These are phyloP conservation scores for Ptilonorhynchus violaceus DNA, from an alignment of 2,113 vertebrate genomes.

Conservation along the genomic window DNA sequence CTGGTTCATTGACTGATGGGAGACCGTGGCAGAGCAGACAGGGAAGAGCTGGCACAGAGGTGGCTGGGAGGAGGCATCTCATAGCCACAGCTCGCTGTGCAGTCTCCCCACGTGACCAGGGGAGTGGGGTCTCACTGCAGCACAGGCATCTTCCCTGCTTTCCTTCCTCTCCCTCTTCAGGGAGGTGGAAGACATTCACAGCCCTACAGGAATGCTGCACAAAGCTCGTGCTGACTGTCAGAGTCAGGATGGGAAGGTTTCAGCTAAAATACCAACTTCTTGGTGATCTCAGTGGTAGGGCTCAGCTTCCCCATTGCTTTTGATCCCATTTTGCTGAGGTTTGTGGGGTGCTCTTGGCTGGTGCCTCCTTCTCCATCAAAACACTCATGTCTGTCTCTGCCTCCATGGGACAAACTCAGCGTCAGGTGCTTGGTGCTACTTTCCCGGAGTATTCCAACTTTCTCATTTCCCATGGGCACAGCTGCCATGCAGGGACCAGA, in stretches of 20 bases:
- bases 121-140: not conserved
- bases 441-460: not conserved
- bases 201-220: not conserved
- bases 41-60: not conserved
- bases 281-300: accelerated
- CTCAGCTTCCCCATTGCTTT: not conserved
- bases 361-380: not conserved
- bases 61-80: not conserved
- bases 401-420: not conserved
- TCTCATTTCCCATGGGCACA: not conserved
- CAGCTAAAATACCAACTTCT: not conserved
- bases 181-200: not conserved
- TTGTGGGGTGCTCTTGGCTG: not conserved
- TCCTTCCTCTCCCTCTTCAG: not conserved
- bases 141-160: not conserved
- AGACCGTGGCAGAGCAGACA: not conserved
- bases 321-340: not conserved
- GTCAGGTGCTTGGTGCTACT: accelerated
- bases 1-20: not conserved
- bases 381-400: not conserved
- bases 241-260: not conserved
- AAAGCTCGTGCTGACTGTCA: accelerated
- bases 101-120: accelerated
- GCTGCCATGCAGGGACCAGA: not conserved
- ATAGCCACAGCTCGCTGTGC: not conserved